A percentile compares a stretch with the other conserved stretches of the same genome.
These are phyloP conservation scores for Mamestra configurata DNA, from an alignment of 1,140 invertebrate genomes.

Conservation along the genomic window DNA sequence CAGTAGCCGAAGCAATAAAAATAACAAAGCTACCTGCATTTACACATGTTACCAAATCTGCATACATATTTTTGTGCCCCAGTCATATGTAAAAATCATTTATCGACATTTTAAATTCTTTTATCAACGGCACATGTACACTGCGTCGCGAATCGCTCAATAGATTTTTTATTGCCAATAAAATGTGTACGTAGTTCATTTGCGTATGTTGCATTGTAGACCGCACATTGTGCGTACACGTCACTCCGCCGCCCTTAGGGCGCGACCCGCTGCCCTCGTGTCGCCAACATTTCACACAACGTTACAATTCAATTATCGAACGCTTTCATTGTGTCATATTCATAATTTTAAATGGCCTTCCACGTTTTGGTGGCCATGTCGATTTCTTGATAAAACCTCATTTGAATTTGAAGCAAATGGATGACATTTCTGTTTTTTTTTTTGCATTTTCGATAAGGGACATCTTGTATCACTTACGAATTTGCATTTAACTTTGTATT, in stretches of 20 bases:
- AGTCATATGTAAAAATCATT: conserved; percentile 87
- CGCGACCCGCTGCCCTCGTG: conserved; percentile 82
- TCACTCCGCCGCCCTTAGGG: conserved; percentile 66
- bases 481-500: conserved; percentile 76
- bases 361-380: conserved; percentile 75
- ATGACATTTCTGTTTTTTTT: conserved; percentile 66
- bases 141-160: conserved; percentile 78
- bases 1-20: conserved; percentile 68
- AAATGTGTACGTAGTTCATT: conserved; percentile 85
- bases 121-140: conserved; percentile 78
- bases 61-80: conserved; percentile 67
- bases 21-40: conserved; percentile 76
- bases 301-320: conserved; percentile 85
- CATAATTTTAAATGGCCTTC: conserved; percentile 73
- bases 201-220: conserved; percentile 81
- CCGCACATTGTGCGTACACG: conserved; percentile 72
- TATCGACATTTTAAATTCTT: conserved; percentile 81
- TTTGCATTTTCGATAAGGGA: conserved; percentile 26
- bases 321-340: conserved; percentile 73
- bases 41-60: conserved; percentile 78
- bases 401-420: conserved; percentile 77
- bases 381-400: conserved; percentile 67
- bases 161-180: conserved; percentile 84
- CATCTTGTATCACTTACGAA: conserved; percentile 74
- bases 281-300: conserved; percentile 73